Percentiles rank a stretch among this genome's conserved stretches.
phyloP scores from a whole-genome alignment of 2,888 invertebrate species.

The Ectemnius continuus region DNA sequence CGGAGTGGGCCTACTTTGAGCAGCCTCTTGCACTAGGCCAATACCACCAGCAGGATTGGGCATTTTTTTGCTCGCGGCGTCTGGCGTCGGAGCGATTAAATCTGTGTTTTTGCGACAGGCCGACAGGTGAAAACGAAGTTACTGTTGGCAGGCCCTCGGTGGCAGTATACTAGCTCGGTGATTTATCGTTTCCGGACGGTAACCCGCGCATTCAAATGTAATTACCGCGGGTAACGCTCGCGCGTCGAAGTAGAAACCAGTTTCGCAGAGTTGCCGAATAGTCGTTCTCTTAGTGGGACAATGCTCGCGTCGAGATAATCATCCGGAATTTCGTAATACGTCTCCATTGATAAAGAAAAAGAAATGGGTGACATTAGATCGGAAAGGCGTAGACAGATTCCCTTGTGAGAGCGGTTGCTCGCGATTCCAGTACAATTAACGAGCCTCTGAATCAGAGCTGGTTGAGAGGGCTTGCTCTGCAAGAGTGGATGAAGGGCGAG shows the following conservation, averaged over 20 bases:
- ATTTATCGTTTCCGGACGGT: constrained; percentile 45
- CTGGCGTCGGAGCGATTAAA: constrained; percentile 44
- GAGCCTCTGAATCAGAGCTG: neutral
- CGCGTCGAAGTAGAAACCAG: constrained; percentile 21
- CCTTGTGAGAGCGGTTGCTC: neutral
- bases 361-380: neutral
- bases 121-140: constrained; percentile 47
- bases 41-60: constrained; percentile 12
- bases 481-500: too few relatives aligned
- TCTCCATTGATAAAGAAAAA: neutral
- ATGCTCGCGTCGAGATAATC: neutral
- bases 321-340: neutral
- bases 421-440: neutral
- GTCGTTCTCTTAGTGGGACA: neutral
- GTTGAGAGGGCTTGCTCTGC: too few relatives aligned
- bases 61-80: constrained; percentile 25
- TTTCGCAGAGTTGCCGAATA: constrained; percentile 4
- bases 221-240: constrained; percentile 30
- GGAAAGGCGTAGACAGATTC: neutral
- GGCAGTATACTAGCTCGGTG: constrained; percentile 1
- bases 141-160: constrained; percentile 23
- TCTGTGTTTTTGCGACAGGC: constrained; percentile 34
- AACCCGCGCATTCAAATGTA: constrained; percentile 27
- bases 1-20: constrained; percentile 29
- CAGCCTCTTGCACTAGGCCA: constrained; percentile 27